phyloP scores from a whole-genome alignment of 2,113 vertebrate genomes.

The Cyprinodon variegatus region DNA sequence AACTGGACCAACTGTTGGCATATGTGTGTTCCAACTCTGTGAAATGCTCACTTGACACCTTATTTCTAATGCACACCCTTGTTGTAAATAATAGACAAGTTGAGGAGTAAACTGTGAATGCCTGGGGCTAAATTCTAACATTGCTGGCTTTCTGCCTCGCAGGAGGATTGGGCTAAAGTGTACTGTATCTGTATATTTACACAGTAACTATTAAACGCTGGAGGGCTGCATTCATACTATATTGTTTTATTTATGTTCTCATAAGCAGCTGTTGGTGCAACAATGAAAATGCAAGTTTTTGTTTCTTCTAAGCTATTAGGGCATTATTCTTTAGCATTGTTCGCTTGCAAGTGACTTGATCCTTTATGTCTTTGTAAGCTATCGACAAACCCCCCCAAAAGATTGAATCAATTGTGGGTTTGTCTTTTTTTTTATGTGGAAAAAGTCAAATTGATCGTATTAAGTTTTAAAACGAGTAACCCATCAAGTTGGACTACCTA shows the following conservation, averaged over 20 bases:
- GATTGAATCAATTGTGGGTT: neutral
- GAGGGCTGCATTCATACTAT: neutral
- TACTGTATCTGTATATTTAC: neutral
- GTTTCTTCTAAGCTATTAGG: neutral
- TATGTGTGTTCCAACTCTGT: conserved; percentile 15
- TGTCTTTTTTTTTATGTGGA: neutral
- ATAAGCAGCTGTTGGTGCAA: too few relatives aligned
- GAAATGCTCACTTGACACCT: conserved; percentile 4
- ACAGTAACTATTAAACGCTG: neutral
- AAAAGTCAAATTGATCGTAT: too few relatives aligned
- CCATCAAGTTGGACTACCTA: too few relatives aligned
- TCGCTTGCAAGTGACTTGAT: neutral
- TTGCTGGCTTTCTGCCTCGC: conserved; percentile 22
- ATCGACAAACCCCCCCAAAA: neutral
- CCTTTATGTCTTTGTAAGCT: too few relatives aligned
- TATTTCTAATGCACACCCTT: conserved; percentile 12
- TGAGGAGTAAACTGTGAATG: conserved; percentile 16
- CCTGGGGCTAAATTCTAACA: conserved; percentile 37
- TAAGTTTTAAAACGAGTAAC: too few relatives aligned
- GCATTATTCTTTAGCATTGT: neutral
- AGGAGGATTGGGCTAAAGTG: conserved; percentile 31
- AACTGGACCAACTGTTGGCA: conserved; percentile 18
- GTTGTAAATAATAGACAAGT: conserved; percentile 55
- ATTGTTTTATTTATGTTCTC: neutral
- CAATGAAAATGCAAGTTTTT: too few relatives aligned